Evolutionary conservation across 2,113 vertebrate genomes (phyloP), one percentile per base, ranked within the genome.

Genomic region (human (Homo sapiens)): DNA sequence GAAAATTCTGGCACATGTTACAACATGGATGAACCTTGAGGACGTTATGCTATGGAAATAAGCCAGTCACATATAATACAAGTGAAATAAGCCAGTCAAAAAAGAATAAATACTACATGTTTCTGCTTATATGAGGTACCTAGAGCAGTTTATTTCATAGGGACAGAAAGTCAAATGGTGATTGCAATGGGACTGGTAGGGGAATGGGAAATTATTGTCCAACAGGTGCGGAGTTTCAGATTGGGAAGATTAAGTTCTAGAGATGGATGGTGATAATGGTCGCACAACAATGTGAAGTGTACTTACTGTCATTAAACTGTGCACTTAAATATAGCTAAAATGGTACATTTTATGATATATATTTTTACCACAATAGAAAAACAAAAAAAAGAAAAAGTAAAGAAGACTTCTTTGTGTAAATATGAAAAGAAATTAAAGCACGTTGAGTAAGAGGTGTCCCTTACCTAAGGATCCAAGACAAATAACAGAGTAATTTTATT

Each of bases 371-470:
- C 22, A 86, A 43, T 32, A 50, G 45, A 57, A 73, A 55, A 23
- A 52, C 14, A n/a, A 64, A 45, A 20, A 32, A 14, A 17, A 14
- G 61, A 30, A 64, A 64, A 32, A 64, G 27, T 11, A 79, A 85
- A 79, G 40, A 92, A 75, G 55, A 59, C 9, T 9, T 32, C 79
- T 25, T 78, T 86, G n/a, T 45, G 35, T 8, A 95, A 93, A 86
- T 85, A 93, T n/a, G 40, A 57, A 90, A 97, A 81, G 75, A 48
- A 64, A 57, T 4, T 70, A 94, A 84, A 93, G 40, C 30, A 76
- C 45, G 50, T 22, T 20, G 20, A 48, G 22, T 32, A 84, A 23
- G 35, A 50, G 79, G 52, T 43, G 57, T 7, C 30, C 68, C 78
- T 87, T 68, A 25, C 75, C n/a, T 40, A 38, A 76, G 22, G 20